phyloP scores from a whole-genome alignment of 2,113 vertebrate species.

The Sorex araneus region DNA sequence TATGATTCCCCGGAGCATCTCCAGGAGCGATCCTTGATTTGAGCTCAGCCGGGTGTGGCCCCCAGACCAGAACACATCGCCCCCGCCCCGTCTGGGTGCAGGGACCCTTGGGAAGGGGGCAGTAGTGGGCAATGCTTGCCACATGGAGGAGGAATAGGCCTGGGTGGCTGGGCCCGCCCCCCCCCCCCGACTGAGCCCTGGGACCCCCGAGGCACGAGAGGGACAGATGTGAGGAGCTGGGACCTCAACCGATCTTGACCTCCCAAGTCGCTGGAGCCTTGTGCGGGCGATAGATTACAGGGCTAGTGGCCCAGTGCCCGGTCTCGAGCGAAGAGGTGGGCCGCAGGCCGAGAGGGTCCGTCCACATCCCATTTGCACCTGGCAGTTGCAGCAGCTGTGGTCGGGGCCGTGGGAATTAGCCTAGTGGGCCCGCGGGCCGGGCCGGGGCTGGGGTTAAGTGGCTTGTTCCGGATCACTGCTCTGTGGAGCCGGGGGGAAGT shows the following conservation, averaged over 20 bases:
- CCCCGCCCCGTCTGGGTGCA: no score
- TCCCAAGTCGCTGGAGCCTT: neutral
- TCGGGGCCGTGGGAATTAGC: neutral
- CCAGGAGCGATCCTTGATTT: no score
- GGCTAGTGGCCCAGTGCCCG: neutral
- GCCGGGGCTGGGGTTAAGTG: slow-evolving; percentile 29
- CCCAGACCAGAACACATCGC: no score
- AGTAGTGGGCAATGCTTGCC: no score
- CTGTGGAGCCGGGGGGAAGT: neutral
- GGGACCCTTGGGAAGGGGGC: no score
- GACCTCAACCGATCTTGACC: neutral
- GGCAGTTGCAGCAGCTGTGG: neutral
- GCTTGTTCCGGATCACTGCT: slow-evolving; percentile 9
- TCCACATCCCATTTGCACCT: neutral
- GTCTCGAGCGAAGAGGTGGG: neutral
- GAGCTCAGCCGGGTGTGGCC: no score
- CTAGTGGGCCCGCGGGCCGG: neutral
- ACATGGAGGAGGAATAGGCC: no score
- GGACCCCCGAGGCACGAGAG: no score
- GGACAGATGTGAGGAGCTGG: neutral
- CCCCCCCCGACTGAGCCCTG: no score
- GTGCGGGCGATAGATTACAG: neutral
- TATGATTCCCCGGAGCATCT: no score
- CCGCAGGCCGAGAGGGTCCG: neutral
- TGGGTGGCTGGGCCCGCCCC: no score